Evolutionary conservation across 2,113 vertebrate species (phyloP), one percentile per base, ranked within the genome.

Genomic region (Marmota monax): DNA sequence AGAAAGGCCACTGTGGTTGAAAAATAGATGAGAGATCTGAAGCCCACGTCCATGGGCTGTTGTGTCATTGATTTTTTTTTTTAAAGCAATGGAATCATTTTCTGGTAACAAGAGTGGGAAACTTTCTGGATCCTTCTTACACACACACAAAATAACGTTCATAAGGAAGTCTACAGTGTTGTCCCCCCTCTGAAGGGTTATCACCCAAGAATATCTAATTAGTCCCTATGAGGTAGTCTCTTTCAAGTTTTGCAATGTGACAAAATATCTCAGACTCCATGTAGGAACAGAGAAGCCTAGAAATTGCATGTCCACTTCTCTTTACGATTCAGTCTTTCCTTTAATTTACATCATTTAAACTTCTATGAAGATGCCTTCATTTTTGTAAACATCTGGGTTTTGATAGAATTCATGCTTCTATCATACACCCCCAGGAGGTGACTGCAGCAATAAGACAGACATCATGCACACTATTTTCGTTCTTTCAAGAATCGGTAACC

Each of bases 401-500:
- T 56, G 85, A 56, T 32, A 29, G 42, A 45, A 12, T 70, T 69
- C 23, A 6, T 17, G 4, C 65, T 16, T 8, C 39, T 25, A 8
- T 56, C 42, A 4, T 5, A 27, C 69, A 58, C 17, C 27, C 53
- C 8, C 29, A 0, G 2, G 83, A 86, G 20, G 34, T 39, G 3
- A 5, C 8, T 65, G 67, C 29, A 27, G 58, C 5, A 37, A 37
- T 25, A 67, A 79, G 20, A 32, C 27, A 69, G 22, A 42, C 34
- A 34, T n/a, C 20, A 2, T 7, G 2, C 72, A 9, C 7, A 25
- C 4, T 8, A 4, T 72, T 3, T 45, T 72, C 29, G 1, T 51
- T 58, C 78, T 91, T 94, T 12, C 13, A 70, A 80, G 27, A 79
- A 76, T 65, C 45, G 82, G 27, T 88, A 34, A 25, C 1, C 13